Evolutionary conservation across 2,888 invertebrate species (phyloP), one percentile per base, ranked within the genome.

Genomic region (Oligia strigilis): DNA sequence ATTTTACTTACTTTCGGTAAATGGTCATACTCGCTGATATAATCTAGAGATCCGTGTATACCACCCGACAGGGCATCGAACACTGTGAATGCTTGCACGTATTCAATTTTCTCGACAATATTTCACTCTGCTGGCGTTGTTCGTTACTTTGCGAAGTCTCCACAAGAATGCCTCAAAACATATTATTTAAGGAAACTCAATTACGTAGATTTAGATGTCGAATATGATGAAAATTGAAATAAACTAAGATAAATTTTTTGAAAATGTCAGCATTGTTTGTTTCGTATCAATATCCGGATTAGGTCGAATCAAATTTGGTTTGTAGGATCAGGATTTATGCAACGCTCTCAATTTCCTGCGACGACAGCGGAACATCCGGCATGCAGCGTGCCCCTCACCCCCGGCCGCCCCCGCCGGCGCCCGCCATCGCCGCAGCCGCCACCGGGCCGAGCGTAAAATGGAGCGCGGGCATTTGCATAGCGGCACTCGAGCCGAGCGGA

Each of bases 211-310:
- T 86, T 86, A 86, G 78, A 77, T 77, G 83, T 88, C 77, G 82
- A 86, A 90, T 84, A 84, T 82, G 77, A 74, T 79, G 62, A 82
- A 87, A 88, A 66, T 36, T 36, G 67, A 52, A 82, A 67, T 11
- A 60, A n/a, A n/a, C 11, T 14, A 60, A 14, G 43, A 67, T 64
- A 62, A 71, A 52, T 46, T 89, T 4, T 89, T 93, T 94, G 92
- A 94, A 94, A 94, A 93, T 91, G 90, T 92, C 92, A 91, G 91
- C 92, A 90, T 93, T 94, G 93, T 95, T 95, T 95, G 95, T 95
- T 94, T 95, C 95, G 93, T 96, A 96, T 96, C 96, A 95, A 96
- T 96, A 96, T 96, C 96, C 96, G 96, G 96, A 96, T 97, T 96
- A 96, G 94, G 95, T 94, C 88, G 95, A 96, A 96, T 96, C 96